These are phyloP conservation scores for Oppia nitens DNA, from an alignment of 1,140 invertebrate species.

Conservation along the genomic window DNA sequence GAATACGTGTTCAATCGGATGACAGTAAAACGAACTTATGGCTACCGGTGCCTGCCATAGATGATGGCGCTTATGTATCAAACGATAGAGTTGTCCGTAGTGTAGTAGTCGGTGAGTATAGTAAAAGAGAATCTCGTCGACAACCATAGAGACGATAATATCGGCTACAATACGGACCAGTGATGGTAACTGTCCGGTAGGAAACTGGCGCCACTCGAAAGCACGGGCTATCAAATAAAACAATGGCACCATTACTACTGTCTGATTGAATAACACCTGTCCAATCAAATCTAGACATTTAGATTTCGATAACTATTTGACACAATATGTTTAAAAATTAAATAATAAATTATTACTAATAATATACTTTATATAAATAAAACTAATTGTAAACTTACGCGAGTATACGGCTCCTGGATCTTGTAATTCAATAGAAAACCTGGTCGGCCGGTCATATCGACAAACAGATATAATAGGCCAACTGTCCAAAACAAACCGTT, in stretches of 20 bases:
- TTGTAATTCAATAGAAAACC: slow-evolving; percentile 50
- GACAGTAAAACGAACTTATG: slow-evolving; percentile 65
- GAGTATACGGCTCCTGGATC: slow-evolving; percentile 56
- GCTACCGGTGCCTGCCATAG: slow-evolving; percentile 71
- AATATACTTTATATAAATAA: background rate
- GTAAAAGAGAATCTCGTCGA: slow-evolving; percentile 58
- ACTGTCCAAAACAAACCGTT: slow-evolving; percentile 53
- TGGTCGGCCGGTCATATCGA: slow-evolving; percentile 55
- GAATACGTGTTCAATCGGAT: slow-evolving; percentile 67
- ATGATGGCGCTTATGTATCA: slow-evolving; percentile 69
- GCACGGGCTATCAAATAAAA: slow-evolving; percentile 39
- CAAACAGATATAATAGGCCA: slow-evolving; percentile 50
- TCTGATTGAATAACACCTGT: no score
- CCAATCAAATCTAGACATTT: slow-evolving; percentile 41
- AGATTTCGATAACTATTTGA: slow-evolving; percentile 22
- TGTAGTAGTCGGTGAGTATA: slow-evolving; percentile 44
- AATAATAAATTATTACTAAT: background rate
- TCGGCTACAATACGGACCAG: background rate
- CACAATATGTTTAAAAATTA: background rate
- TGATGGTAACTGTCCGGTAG: slow-evolving; percentile 29
- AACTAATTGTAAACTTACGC: background rate
- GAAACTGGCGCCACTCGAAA: slow-evolving; percentile 45
- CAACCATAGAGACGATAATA: slow-evolving; percentile 34
- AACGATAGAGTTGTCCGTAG: slow-evolving; percentile 52
- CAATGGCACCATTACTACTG: no score